Percentiles rank a stretch among this genome's conserved stretches.
phyloP scores from a whole-genome alignment of 1,140 invertebrate species.

The Leptinotarsa undecemlineata region DNA sequence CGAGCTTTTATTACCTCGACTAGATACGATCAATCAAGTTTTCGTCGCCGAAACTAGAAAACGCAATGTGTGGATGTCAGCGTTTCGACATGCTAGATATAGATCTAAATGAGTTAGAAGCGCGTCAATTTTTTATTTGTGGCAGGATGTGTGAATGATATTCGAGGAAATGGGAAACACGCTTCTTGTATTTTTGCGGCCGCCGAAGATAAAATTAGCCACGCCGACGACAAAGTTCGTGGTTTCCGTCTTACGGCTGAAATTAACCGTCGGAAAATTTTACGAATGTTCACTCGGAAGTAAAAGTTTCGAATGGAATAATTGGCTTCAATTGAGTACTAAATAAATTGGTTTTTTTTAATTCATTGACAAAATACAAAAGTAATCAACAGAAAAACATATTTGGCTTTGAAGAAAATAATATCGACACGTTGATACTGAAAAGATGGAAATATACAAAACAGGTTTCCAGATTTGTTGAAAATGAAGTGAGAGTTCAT shows the following conservation, averaged over 20 bases:
- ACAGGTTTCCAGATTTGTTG: too few relatives aligned
- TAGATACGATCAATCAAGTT: slow-evolving; percentile 14
- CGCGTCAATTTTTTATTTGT: background rate
- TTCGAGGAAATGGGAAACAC: slow-evolving; percentile 22
- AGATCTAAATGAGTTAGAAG: slow-evolving; percentile 13
- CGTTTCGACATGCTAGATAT: slow-evolving; percentile 15
- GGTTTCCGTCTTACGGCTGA: background rate
- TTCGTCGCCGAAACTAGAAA: slow-evolving; percentile 20
- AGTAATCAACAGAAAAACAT: too few relatives aligned
- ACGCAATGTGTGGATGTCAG: slow-evolving; percentile 14
- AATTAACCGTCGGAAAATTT: background rate
- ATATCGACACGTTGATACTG: too few relatives aligned
- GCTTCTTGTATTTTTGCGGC: slow-evolving; percentile 22
- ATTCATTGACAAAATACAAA: too few relatives aligned
- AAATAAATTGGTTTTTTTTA: too few relatives aligned
- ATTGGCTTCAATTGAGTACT: too few relatives aligned
- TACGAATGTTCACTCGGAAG: background rate
- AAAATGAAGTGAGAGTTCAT: too few relatives aligned
- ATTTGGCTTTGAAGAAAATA: too few relatives aligned
- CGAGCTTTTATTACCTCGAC: too few relatives aligned
- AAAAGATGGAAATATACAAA: too few relatives aligned
- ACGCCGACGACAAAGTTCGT: slow-evolving; percentile 8
- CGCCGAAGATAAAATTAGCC: slow-evolving; percentile 21
- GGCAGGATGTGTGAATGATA: slow-evolving; percentile 23
- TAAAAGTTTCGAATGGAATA: too few relatives aligned